Base-by-base conservation (phyloP, 2,113 vertebrate species). In the Vanacampus margaritifer region DNA sequence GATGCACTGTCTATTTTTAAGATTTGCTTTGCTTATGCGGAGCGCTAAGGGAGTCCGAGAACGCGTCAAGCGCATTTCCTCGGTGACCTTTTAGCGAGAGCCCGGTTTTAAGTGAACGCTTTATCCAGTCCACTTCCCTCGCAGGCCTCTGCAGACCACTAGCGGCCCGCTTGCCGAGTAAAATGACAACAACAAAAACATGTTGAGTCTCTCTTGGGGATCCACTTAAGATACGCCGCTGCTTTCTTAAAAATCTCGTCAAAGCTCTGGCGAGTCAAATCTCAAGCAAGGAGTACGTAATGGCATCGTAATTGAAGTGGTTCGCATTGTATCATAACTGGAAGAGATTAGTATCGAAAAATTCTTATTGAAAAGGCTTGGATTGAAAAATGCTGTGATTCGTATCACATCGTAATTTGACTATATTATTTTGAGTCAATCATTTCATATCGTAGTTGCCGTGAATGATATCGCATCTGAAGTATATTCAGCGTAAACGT, bases 1-100 rank as follows among this genome's bases (percentile, higher is more conserved):
- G 21, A 51, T 23, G 8, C 48, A 23, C 9, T 6, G 17, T 57
- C 16, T 37, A 19, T 36, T 59, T 58, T 35, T 19, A 59, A 36
- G 32, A 32, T 32, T 57, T 57, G 26, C 3, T 59, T 59, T 36
- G 57, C 57, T 36, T 17, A 35, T 36, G 32, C 10, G 75, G 65
- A 14, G 35, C 84, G 78, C 83, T 81, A 11, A 69, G 73, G 85
- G 79, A 76, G 77, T 12, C 3, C 45, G 50, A 67, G 74, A 79
- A 82, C 81, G 71, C 72, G n/a, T 75, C 74, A 79, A 56, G 67
- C 26, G 41, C 63, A 78, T 84, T 82, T 86, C 87, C 87, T 87
- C 70, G 59, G 83, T 89, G 89, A 80, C 86, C 87, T 87, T 75
- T 90, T 86, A 87, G 78, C 84, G 70, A 88, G 82, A 82, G 78